Base-by-base conservation (phyloP, 2,888 invertebrate species). In the Pollenia labialis region DNA sequence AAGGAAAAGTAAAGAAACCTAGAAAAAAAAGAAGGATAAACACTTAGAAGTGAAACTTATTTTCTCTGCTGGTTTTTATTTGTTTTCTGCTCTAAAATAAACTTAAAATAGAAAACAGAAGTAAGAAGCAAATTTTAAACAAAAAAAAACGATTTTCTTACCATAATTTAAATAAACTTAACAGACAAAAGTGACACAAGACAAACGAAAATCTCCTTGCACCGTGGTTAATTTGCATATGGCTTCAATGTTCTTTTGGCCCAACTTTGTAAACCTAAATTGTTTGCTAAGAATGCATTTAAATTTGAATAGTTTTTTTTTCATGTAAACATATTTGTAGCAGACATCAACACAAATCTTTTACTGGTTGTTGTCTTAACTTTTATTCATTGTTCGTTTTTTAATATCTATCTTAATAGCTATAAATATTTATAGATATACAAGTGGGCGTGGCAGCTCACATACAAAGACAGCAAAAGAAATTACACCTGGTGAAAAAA, bases 191-290 rank as follows among this genome's bases (percentile, higher is more conserved):
- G 56, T 71, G 52, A 18, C 18, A 80, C n/a, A 66, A 68, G 12
- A 60, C 52, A 81, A 62, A 75, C 12, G 32, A 76, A 23, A 56
- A 62, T 75, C 44, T 42, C 4, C 18, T 46, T 46, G 40, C 46
- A 52, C 40, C 60, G 4, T 68, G 52, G 62, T 79, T 23, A 68
- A 80, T 80, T 80, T 84, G 74, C 79, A 84, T 80, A 48, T 74
- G 23, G 18, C 74, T 60, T 80, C 48, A 62, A 32, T 76, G 76
- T 52, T 54, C 50, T 50, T 81, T 84, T 11, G 62, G 40, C 18
- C 80, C 40, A 46, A 81, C 10, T 76, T 76, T 66, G 68, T 84
- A 74, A 50, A 32, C 12, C 7, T 44, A 6, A 46, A 16, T 42
- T 48, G 46, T 46, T 32, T 48, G 18, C 40, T 54, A 54, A 58